Percentiles rank a stretch among this genome's conserved stretches.
Conservation (phyloP, 2,797 vertebrate genomes). For the Sciaenops ocellatus region DNA sequence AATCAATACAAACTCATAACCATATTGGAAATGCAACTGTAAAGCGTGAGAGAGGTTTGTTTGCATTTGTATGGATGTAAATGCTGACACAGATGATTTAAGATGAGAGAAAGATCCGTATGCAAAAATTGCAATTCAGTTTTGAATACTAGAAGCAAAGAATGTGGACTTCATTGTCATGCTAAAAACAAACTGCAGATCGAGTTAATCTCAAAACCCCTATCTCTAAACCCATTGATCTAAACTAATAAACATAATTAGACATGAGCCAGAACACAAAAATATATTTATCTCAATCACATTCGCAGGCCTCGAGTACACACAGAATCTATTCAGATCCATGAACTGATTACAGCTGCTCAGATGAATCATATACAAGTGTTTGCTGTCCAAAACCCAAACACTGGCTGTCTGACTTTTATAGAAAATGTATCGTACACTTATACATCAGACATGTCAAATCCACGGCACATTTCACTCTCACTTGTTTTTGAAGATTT, state of each 20-base stretch:
- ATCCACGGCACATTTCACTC: not conserved
- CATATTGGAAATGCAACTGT: constrained; percentile 5
- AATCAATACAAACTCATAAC: not conserved
- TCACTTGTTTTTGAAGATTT: not conserved
- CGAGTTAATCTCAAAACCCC: constrained; percentile 35
- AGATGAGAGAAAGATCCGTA: constrained; percentile 12
- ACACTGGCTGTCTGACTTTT: constrained; percentile 1
- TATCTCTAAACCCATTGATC: constrained; percentile 45
- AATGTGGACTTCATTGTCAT: constrained; percentile 31
- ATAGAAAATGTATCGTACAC: not conserved
- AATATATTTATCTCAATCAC: constrained; percentile 50
- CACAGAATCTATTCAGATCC: constrained; percentile 45
- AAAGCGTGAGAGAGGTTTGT: constrained; percentile 3
- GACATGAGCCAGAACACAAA: constrained; percentile 28
- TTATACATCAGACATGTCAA: not conserved
- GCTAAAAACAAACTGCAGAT: constrained; percentile 51
- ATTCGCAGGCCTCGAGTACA: constrained; percentile 9
- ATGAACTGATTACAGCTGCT: constrained; percentile 49
- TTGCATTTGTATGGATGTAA: constrained; percentile 18
- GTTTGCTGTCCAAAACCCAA: constrained; percentile 38
- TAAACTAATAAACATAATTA: constrained; percentile 47
- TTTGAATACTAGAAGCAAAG: constrained; percentile 7
- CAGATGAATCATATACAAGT: constrained; percentile 48
- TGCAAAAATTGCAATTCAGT: constrained; percentile 13
- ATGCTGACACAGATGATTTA: constrained; percentile 30